Evolutionary conservation across 2,797 vertebrate species (phyloP).

Genomic region (Falco biarmicus): DNA sequence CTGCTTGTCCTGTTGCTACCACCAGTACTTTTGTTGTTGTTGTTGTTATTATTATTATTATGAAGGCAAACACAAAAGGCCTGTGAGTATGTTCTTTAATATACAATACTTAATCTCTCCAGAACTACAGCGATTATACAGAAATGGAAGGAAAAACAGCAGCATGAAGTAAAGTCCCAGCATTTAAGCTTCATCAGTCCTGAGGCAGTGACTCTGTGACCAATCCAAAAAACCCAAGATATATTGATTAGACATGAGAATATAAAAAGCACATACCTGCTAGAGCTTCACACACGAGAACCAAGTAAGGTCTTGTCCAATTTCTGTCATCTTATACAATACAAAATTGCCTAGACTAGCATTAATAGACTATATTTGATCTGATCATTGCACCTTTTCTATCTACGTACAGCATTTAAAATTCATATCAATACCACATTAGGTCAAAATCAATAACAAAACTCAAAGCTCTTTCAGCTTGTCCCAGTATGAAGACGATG

Average conservation of each 20-base stretch:
- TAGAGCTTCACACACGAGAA: not conserved
- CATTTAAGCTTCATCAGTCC: slow-evolving; percentile 35
- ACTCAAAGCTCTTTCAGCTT: not conserved
- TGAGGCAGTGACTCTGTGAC: slow-evolving; percentile 3
- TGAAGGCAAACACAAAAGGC: slow-evolving; percentile 52
- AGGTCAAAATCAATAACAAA: slow-evolving; percentile 48
- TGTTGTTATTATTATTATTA: slow-evolving; percentile 20
- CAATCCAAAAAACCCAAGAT: not conserved
- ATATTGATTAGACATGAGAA: slow-evolving; percentile 42
- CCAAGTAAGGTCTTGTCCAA: not conserved
- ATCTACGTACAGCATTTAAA: not conserved
- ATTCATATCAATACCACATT: slow-evolving; percentile 48
- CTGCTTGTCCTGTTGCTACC: slow-evolving; percentile 34
- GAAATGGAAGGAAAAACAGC: slow-evolving; percentile 39
- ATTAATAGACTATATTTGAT: slow-evolving; percentile 11
- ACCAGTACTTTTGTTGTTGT: slow-evolving; percentile 23
- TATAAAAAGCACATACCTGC: slow-evolving; percentile 2
- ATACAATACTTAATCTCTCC: slow-evolving; percentile 44
- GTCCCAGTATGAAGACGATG: not conserved
- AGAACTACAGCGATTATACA: slow-evolving; percentile 44
- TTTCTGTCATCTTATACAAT: slow-evolving; percentile 33
- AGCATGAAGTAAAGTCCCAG: not conserved
- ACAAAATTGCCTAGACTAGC: slow-evolving; percentile 38
- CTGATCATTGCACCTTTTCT: slow-evolving; percentile 15
- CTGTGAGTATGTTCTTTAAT: slow-evolving; percentile 17